Evolutionary conservation across 2,888 invertebrate genomes (phyloP).

Genomic region (Seira sanloemensis): DNA sequence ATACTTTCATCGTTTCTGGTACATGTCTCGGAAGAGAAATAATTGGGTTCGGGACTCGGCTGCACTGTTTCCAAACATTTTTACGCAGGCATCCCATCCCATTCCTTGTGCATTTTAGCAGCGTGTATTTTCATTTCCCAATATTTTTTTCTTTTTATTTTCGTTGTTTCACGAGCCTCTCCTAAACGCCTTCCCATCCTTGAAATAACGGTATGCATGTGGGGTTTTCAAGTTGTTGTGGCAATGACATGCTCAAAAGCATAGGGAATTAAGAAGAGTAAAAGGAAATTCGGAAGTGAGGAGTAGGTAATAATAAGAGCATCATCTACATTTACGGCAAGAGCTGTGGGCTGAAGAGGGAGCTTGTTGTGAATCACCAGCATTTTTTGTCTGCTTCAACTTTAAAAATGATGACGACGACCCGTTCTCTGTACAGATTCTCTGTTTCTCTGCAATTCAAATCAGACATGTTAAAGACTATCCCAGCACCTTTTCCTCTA

Average conservation of each 20-base stretch:
- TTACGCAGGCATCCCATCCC: not conserved
- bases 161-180: too few species aligned
- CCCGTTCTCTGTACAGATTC: too few species aligned
- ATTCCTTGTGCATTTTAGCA: not conserved
- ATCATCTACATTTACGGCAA: too few species aligned
- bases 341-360: too few species aligned
- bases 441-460: too few species aligned
- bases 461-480: too few species aligned
- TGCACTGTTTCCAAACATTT: conserved; percentile 5
- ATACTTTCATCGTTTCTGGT: too few species aligned
- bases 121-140: not conserved
- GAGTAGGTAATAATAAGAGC: not conserved
- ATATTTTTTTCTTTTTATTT: not conserved
- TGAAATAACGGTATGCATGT: conserved; percentile 27
- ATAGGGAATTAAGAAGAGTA: not conserved
- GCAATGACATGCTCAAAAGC: conserved; percentile 46
- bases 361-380: too few species aligned
- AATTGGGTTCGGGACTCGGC: conserved; percentile 8
- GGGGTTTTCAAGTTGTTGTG: conserved; percentile 35
- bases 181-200: conserved; percentile 35
- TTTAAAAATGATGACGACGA: too few species aligned
- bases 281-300: not conserved
- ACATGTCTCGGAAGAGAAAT: too few species aligned
- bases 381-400: too few species aligned
- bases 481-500: too few species aligned